phyloP scores from a whole-genome alignment of 2,888 invertebrate species.

The Troglohyphantes excavatus region DNA sequence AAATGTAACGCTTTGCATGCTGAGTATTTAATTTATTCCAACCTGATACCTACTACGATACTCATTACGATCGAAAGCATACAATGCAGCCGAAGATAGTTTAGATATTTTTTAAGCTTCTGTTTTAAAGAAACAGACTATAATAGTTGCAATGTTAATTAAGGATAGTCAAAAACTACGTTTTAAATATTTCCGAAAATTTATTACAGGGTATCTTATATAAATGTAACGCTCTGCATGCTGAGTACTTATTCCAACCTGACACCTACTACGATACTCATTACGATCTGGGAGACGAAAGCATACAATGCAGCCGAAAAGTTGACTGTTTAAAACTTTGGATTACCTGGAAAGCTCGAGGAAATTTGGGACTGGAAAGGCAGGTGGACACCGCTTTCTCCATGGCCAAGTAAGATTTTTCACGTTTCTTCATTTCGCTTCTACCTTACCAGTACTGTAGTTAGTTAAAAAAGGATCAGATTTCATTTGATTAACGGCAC shows the following conservation, averaged over 20 bases:
- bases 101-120: no score
- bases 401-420: conserved; percentile 86
- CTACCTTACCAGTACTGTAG: not conserved
- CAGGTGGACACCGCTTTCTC: conserved; percentile 91
- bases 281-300: conserved; percentile 94
- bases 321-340: conserved; percentile 98
- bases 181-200: not conserved
- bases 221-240: conserved; percentile 89
- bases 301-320: conserved; percentile 96
- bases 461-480: not conserved
- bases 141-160: no score
- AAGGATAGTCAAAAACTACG: no score
- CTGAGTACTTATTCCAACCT: conserved; percentile 93
- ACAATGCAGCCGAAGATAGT: conserved; percentile 96
- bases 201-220: conserved; percentile 85
- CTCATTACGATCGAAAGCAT: conserved; percentile 93
- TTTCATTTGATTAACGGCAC: no score
- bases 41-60: conserved; percentile 95
- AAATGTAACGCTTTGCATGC: conserved; percentile 91
- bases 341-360: conserved; percentile 98
- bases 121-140: no score
- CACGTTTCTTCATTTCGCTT: not conserved
- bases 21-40: conserved; percentile 93
- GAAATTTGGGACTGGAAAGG: conserved; percentile 88
- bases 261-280: conserved; percentile 94